These are phyloP conservation scores for Hirtodrosophila cameraria DNA, from an alignment of 2,888 invertebrate genomes.

Conservation along the genomic window DNA sequence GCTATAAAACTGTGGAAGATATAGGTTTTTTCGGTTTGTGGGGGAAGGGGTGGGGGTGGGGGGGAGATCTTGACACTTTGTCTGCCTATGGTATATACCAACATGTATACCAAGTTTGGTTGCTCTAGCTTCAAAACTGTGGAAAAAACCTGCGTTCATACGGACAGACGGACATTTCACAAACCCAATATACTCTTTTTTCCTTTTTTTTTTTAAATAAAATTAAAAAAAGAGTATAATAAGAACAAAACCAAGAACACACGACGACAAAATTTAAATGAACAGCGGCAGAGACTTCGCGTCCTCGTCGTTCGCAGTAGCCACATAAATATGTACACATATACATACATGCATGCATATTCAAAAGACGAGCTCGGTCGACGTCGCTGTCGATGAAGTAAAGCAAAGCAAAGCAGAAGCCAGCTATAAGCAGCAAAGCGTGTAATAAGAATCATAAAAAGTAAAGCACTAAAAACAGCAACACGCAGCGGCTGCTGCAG, in stretches of 20 bases:
- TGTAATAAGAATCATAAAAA: constrained; percentile 63
- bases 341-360: constrained; percentile 14
- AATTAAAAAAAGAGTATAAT: too few species aligned
- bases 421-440: constrained; percentile 62
- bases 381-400: constrained; percentile 36
- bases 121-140: too few species aligned
- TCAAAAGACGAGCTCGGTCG: constrained; percentile 39
- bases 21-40: too few species aligned
- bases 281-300: constrained; percentile 40
- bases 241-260: constrained; percentile 36
- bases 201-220: too few species aligned
- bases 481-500: constrained; percentile 11
- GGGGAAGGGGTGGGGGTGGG: too few species aligned
- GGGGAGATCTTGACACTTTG: too few species aligned
- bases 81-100: too few species aligned
- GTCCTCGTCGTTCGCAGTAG: constrained; percentile 30
- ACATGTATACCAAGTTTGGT: too few species aligned
- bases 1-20: too few species aligned
- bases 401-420: constrained; percentile 37
- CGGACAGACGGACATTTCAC: too few species aligned
- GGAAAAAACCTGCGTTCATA: too few species aligned
- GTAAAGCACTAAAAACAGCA: constrained; percentile 36
- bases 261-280: constrained; percentile 45
- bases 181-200: too few species aligned
- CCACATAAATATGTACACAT: constrained; percentile 39